Evolutionary conservation across 2,888 invertebrate species (phyloP).

Genomic region (Halocaridina rubra): DNA sequence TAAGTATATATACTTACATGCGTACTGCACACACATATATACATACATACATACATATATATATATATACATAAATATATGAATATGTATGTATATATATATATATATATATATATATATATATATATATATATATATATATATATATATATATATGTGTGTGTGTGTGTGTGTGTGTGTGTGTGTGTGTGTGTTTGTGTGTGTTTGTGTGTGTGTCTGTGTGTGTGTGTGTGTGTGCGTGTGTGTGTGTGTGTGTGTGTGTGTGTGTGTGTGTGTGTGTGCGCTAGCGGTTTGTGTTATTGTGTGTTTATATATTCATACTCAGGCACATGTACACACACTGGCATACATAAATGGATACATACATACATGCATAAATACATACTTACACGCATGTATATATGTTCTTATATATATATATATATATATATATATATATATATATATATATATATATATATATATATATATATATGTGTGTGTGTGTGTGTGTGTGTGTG

Average conservation of each 20-base stretch:
- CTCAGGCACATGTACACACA: too few species aligned
- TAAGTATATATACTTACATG: not conserved
- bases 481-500: not conserved
- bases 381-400: not conserved
- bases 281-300: too few species aligned
- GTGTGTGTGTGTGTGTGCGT: not conserved
- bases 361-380: too few species aligned
- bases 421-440: not conserved
- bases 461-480: not conserved
- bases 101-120: constrained; percentile 7
- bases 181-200: not conserved
- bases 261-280: too few species aligned
- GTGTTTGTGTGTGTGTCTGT: not conserved
- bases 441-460: not conserved
- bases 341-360: too few species aligned
- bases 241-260: not conserved
- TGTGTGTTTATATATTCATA: too few species aligned
- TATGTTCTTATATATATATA: not conserved
- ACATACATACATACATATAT: not conserved
- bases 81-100: constrained; percentile 4
- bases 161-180: not conserved
- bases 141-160: not conserved
- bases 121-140: not conserved
- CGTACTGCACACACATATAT: not conserved
- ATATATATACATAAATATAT: not conserved